phyloP scores from a whole-genome alignment of 2,888 invertebrate species.

The Meta bourneti region DNA sequence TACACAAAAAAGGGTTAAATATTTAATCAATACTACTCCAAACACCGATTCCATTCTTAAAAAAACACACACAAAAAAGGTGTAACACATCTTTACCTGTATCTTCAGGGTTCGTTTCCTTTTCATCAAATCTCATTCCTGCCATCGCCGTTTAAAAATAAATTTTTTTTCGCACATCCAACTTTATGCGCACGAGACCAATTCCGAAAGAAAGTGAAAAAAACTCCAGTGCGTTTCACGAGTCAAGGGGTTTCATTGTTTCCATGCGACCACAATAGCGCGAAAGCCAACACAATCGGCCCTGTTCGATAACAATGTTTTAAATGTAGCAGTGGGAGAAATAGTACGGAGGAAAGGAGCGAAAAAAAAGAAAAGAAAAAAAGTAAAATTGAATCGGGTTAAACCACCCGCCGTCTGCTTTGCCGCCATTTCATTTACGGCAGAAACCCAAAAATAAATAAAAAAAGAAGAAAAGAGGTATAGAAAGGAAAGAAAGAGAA shows the following conservation, averaged over 20 bases:
- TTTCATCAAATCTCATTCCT: too few relatives aligned
- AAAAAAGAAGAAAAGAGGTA: constrained; percentile 46
- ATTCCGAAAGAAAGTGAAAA: not conserved
- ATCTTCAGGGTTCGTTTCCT: too few relatives aligned
- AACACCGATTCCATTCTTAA: too few relatives aligned
- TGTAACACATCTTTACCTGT: too few relatives aligned
- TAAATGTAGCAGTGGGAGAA: constrained; percentile 67
- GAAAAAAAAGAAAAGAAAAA: constrained; percentile 14
- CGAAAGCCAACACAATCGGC: constrained; percentile 58
- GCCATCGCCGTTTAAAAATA: too few relatives aligned
- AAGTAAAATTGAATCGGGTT: constrained; percentile 68
- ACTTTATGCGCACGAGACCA: too few relatives aligned
- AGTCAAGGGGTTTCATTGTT: constrained; percentile 27
- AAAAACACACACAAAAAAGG: too few relatives aligned
- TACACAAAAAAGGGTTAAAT: too few relatives aligned
- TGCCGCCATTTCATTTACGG: constrained; percentile 72
- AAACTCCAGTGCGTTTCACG: not conserved
- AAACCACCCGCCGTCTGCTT: constrained; percentile 69
- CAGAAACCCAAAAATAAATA: constrained; percentile 67
- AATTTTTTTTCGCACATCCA: too few relatives aligned
- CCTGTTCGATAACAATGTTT: constrained; percentile 69
- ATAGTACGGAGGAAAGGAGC: constrained; percentile 18
- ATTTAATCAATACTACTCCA: too few relatives aligned
- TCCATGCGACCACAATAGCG: constrained; percentile 38
- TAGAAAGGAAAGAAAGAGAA: constrained; percentile 36